Evolutionary conservation across 2,797 vertebrate species (phyloP), one percentile per base, ranked within the genome.

Genomic region (Semotilus atromaculatus): DNA sequence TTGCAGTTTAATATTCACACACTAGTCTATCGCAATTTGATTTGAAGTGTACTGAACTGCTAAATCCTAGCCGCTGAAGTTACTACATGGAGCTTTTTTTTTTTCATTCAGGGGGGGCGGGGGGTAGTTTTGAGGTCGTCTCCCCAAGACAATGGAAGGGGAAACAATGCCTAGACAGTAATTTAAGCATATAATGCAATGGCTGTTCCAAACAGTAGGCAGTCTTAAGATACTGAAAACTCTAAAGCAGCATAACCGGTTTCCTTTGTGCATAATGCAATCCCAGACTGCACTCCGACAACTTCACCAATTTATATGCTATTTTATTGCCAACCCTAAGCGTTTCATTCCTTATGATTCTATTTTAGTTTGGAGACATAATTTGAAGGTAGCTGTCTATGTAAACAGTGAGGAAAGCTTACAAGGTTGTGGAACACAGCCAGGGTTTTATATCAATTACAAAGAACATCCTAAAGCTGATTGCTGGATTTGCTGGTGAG

Each of bases 361-460:
- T 0, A 43, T 43, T 73, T 48, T 1, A n/a, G 29, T 74, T 36
- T n/a, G 11, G 21, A n/a, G 36, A 58, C 3, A n/a, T 23, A 1
- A 43, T 64, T 72, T 60, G 51, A 43, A 31, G 36, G 11, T 13
- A 73, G 71, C 18, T 3, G 26, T 21, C 38, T 62, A 5, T 64
- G 55, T 23, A 74, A 31, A 45, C 36, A 43, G 18, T 3, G 4
- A 40, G 26, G n/a, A 29, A 48, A 82, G 36, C 53, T 74, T 16
- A 67, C 2, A 3, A 16, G 23, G 18, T 36, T 75, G 67, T 29
- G 19, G 9, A 75, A 67, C 60, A 83, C 45, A 82, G 58, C 29
- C 58, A 36, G 45, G 51, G 71, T 76, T 67, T 75, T 67, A 55
- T 76, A 83, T 75, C 45, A 75, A 75, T 75, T 48, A 75, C 58